Evolutionary conservation across 2,113 vertebrate genomes (phyloP).

Genomic region (Leptobrachium leishanense): DNA sequence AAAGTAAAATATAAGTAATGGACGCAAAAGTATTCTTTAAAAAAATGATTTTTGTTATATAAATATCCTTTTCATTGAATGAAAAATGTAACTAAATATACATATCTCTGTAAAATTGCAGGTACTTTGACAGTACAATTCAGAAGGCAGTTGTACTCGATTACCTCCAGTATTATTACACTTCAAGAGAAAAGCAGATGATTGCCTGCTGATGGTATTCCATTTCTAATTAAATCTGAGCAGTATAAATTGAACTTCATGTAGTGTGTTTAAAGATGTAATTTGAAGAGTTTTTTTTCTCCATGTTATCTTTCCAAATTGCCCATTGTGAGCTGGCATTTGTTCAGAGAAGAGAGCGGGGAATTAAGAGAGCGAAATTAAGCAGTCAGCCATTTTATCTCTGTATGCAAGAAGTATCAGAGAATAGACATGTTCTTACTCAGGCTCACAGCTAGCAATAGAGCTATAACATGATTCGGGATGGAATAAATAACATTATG

Average conservation of each 20-base stretch:
- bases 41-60: too few relatives aligned
- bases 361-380: neutral
- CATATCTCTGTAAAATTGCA: slow-evolving; percentile 10
- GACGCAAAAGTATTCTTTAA: too few relatives aligned
- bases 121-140: slow-evolving; percentile 24
- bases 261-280: slow-evolving; percentile 7
- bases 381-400: neutral
- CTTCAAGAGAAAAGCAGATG: slow-evolving; percentile 1
- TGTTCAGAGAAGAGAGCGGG: neutral
- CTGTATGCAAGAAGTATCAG: too few relatives aligned
- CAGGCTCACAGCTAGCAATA: too few relatives aligned
- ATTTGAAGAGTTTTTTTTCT: neutral
- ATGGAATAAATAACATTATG: too few relatives aligned
- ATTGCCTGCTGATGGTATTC: slow-evolving; percentile 9
- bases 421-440: too few relatives aligned
- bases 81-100: slow-evolving; percentile 4
- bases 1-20: too few relatives aligned
- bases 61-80: neutral
- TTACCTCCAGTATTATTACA: slow-evolving; percentile 17
- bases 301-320: slow-evolving; percentile 3
- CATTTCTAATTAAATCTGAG: slow-evolving; percentile 17
- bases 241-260: neutral
- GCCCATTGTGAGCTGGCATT: neutral
- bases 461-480: too few relatives aligned
- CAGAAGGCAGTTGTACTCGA: slow-evolving; percentile 10